phyloP scores from a whole-genome alignment of 1,140 invertebrate species.

The Ericerus pela region DNA sequence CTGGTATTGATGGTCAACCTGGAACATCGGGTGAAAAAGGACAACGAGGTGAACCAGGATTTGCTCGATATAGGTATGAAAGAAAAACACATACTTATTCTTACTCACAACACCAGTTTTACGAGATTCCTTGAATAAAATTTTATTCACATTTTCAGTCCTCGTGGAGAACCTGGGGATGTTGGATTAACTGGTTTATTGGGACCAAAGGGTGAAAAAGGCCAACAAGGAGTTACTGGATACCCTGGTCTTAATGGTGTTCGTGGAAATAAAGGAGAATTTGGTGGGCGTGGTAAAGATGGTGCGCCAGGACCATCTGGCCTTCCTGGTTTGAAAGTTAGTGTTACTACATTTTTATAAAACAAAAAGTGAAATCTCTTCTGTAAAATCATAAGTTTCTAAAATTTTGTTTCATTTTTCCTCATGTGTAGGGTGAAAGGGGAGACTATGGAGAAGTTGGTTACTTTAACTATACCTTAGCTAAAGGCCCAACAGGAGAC shows the following conservation, averaged over 20 bases:
- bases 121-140: not conserved
- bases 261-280: constrained; percentile 35
- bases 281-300: constrained; percentile 39
- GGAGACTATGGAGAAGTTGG: constrained; percentile 25
- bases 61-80: constrained; percentile 16
- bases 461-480: constrained; percentile 6
- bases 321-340: constrained; percentile 24
- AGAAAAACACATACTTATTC: not conserved
- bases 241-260: constrained; percentile 30
- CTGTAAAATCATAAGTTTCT: too few species aligned
- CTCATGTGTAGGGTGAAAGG: constrained; percentile 23
- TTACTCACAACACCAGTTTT: not conserved
- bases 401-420: constrained; percentile 13
- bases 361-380: not conserved
- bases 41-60: constrained; percentile 31
- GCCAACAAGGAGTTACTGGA: constrained; percentile 28
- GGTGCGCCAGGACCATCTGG: constrained; percentile 42
- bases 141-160: constrained; percentile 38
- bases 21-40: constrained; percentile 34
- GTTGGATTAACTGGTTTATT: constrained; percentile 27
- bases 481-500: constrained; percentile 19
- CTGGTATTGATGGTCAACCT: constrained; percentile 30
- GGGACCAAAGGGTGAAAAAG: constrained; percentile 44
- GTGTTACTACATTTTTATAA: constrained; percentile 36
- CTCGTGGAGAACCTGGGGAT: constrained; percentile 36